A percentile compares a stretch with the other conserved stretches of the same genome.
Conservation (phyloP, 1,140 invertebrate genomes). For the Cataglyphis hispanica region DNA sequence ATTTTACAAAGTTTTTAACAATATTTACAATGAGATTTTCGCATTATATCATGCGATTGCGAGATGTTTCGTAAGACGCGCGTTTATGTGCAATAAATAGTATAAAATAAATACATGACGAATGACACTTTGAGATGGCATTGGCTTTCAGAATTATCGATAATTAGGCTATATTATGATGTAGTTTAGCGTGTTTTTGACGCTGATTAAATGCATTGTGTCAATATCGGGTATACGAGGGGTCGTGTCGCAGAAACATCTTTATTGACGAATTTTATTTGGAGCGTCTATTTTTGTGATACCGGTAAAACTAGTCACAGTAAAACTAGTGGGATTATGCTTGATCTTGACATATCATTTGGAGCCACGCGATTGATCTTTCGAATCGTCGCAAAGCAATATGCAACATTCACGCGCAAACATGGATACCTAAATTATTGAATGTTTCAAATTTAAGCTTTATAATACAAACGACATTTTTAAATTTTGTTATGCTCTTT, state of each 20-base stretch:
- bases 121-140: conserved; percentile 13
- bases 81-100: conserved; percentile 8
- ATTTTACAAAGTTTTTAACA: not conserved
- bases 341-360: conserved; percentile 54
- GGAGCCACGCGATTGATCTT: conserved; percentile 25
- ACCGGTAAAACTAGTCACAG: conserved; percentile 4
- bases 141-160: conserved; percentile 33
- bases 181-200: conserved; percentile 37
- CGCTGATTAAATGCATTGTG: conserved; percentile 37
- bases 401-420: not conserved
- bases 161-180: conserved; percentile 28
- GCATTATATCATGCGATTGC: not conserved
- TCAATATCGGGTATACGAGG: not conserved
- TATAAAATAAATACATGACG: conserved; percentile 25
- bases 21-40: not conserved
- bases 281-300: conserved; percentile 60
- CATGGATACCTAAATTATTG: not conserved
- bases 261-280: conserved; percentile 65
- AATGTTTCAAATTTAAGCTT: conserved; percentile 7
- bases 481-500: not conserved
- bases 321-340: conserved; percentile 34
- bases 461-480: conserved; percentile 9
- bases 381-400: conserved; percentile 13
- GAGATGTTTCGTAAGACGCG: conserved; percentile 6
- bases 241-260: conserved; percentile 45